These are phyloP conservation scores for Eidolon dupreanum DNA, from an alignment of 2,797 vertebrate genomes.

Conservation along the genomic window DNA sequence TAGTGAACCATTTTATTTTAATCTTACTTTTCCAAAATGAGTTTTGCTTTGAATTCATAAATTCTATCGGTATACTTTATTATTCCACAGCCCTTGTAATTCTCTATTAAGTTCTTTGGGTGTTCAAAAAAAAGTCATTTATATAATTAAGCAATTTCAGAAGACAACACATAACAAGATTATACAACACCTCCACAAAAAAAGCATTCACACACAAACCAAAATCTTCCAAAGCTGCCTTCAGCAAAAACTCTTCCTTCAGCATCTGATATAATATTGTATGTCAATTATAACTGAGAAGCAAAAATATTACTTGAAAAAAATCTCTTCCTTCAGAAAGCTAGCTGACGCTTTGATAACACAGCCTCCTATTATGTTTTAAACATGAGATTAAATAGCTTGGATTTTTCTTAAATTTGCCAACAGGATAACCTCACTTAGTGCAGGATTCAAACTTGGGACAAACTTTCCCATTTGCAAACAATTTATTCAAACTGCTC, in stretches of 20 bases:
- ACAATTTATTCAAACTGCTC: background rate
- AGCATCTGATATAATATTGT: no score
- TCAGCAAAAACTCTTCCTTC: background rate
- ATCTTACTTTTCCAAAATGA: background rate
- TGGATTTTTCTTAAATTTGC: background rate
- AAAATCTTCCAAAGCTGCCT: background rate
- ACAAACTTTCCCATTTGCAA: background rate
- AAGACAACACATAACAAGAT: background rate
- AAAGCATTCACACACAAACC: background rate
- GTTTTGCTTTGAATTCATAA: background rate
- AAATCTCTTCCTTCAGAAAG: background rate
- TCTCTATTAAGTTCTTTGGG: background rate
- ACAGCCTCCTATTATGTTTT: background rate
- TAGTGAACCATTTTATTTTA: background rate
- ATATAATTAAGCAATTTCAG: background rate
- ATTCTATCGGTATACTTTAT: background rate
- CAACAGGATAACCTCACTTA: background rate
- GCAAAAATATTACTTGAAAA: no score
- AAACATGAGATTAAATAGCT: background rate
- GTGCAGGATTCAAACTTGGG: background rate
- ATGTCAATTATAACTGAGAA: no score
- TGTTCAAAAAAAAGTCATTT: background rate
- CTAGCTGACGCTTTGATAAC: background rate
- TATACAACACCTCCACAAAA: background rate
- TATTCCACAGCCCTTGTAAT: background rate